A percentile compares a stretch with the other conserved stretches of the same genome.
Evolutionary conservation across 2,113 vertebrate species (phyloP).

Genomic region (Cettia cetti): DNA sequence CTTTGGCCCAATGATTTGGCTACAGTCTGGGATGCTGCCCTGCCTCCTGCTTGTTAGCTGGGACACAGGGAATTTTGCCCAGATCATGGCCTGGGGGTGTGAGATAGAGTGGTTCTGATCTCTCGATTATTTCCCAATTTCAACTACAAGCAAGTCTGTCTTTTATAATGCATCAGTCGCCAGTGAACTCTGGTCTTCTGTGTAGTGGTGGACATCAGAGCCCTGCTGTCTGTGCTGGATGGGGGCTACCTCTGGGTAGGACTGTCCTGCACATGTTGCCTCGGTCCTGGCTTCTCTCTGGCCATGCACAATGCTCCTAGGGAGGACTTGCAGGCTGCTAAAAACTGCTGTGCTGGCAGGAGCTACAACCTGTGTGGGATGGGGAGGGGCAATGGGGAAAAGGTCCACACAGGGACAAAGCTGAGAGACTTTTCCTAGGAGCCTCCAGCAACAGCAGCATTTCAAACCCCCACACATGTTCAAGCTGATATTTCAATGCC

Average conservation of each 20-base stretch:
- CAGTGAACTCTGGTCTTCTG: not conserved
- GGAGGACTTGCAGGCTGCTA: not conserved
- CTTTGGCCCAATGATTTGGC: not conserved
- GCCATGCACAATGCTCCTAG: fast-evolving
- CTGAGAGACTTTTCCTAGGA: not conserved
- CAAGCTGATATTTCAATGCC: not conserved
- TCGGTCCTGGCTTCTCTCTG: not conserved
- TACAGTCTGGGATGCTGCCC: not conserved
- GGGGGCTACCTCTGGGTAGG: not conserved
- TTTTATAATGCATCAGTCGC: not conserved
- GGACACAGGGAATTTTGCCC: not conserved
- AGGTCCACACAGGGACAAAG: not conserved
- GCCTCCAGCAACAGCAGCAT: not conserved
- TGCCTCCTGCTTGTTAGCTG: not conserved
- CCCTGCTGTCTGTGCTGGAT: not conserved
- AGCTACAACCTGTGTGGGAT: not conserved
- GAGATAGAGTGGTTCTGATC: not conserved
- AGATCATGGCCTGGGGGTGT: fast-evolving
- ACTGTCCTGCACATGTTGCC: fast-evolving
- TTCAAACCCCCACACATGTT: not conserved
- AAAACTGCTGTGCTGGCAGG: not conserved
- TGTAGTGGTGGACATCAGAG: not conserved
- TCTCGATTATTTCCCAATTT: not conserved
- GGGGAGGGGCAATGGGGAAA: not conserved
- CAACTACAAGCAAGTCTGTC: not conserved